Percentiles rank a stretch among this genome's conserved stretches.
Evolutionary conservation across 2,888 invertebrate genomes (phyloP).

Genomic region (Tenthredo amoena): DNA sequence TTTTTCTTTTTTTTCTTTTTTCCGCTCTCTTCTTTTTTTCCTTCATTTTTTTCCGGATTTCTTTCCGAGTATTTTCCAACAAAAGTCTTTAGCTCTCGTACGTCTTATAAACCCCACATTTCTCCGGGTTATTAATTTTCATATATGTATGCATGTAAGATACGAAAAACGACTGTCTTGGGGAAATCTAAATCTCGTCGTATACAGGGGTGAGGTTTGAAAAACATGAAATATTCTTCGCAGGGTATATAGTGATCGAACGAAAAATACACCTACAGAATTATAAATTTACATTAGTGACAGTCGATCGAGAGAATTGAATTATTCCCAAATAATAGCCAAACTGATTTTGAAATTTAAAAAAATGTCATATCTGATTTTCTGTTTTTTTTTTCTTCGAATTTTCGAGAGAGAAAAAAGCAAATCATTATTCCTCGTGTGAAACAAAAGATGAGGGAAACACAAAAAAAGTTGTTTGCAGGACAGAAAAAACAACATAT

Average conservation of each 20-base stretch:
- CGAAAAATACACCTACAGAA: background rate
- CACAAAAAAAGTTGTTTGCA: too few relatives aligned
- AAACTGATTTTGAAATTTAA: too few relatives aligned
- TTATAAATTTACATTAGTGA: background rate
- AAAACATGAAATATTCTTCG: background rate
- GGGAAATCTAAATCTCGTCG: background rate
- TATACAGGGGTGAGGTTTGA: background rate
- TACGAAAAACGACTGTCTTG: background rate
- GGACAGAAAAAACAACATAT: too few relatives aligned
- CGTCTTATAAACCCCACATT: background rate
- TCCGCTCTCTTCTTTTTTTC: background rate
- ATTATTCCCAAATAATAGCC: too few relatives aligned
- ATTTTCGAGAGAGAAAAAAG: too few relatives aligned
- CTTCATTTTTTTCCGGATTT: conserved; percentile 18
- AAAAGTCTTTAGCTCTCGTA: background rate
- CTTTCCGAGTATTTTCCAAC: conserved; percentile 17
- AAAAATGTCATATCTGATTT: too few relatives aligned
- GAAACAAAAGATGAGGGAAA: too few relatives aligned
- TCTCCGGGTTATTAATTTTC: conserved; percentile 14
- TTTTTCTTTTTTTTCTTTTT: background rate
- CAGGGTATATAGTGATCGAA: background rate
- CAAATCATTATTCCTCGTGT: too few relatives aligned
- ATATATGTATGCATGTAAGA: background rate
- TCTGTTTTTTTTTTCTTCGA: too few relatives aligned
- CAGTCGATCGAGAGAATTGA: too few relatives aligned